Evolutionary conservation across 2,797 vertebrate species (phyloP), one percentile per base, ranked within the genome.

Genomic region (Harpagifer antarcticus): DNA sequence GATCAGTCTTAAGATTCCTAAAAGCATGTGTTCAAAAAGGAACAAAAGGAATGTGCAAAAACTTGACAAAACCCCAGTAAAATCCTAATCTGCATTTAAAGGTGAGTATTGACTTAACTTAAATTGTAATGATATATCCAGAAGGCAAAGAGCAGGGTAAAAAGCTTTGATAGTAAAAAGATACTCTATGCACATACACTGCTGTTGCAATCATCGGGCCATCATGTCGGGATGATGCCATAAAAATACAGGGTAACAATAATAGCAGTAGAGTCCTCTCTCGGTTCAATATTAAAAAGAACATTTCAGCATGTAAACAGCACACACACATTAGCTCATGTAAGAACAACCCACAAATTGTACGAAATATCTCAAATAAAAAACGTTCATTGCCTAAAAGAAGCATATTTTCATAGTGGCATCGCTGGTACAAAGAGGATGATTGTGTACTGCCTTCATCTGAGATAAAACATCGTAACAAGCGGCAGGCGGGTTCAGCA

Each of bases 401-500:
- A 0, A 49, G 63, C 2, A 45, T 49, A 14, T 61, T 13, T 59
- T 60, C 60, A 17, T 14, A 23, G 27, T 12, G 19, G 53, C 15
- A 37, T 12, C 55, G 17, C 11, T 23, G 16, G 7, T 19, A 37
- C n/a, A 42, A 58, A 68, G 37, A 23, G 9, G 12, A 40, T 55
- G 49, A 74, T 73, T 15, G 45, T 27, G 16, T 12, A 33, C 23
- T 20, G 44, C 16, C 55, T 74, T 81, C 71, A 74, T 74, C 19
- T 11, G 8, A 20, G 50, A 84, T 43, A 42, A 70, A 60, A 68
- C 5, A 12, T 61, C 64, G 42, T 67, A 71, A 85, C 65, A 61
- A 37, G 68, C 74, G 50, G 44, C 53, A 61, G 58, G 65, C 59
- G 68, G 54, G 67, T 79, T 73, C 52, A 79, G 61, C 56, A 49